phyloP scores from a whole-genome alignment of 2,113 vertebrate species.

The Acinonyx jubatus region DNA sequence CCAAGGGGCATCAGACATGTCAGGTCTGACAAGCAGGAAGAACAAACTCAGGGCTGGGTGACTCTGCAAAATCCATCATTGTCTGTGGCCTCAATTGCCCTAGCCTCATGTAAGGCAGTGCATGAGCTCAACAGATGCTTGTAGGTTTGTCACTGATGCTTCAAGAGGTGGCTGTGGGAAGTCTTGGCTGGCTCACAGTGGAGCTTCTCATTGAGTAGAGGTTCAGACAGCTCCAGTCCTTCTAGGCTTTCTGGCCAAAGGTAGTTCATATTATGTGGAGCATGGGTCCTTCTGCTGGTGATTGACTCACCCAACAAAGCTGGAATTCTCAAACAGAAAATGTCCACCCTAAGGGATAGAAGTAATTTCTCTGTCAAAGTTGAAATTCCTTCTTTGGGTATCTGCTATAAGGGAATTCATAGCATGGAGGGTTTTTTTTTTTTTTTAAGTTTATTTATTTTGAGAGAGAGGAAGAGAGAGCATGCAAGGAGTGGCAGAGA shows the following conservation, averaged over 20 bases:
- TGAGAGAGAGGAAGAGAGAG: no score
- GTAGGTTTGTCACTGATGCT: neutral
- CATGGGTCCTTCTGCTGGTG: neutral
- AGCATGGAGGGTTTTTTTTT: neutral
- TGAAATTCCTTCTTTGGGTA: neutral
- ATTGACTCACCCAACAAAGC: neutral
- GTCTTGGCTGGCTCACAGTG: neutral
- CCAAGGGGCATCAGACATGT: neutral
- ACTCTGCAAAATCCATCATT: neutral
- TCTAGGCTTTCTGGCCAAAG: neutral
- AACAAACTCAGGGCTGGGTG: neutral
- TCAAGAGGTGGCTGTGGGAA: neutral
- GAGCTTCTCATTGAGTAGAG: neutral
- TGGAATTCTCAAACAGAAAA: neutral
- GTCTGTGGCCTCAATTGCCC: neutral
- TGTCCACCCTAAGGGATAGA: neutral
- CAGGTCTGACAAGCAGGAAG: neutral
- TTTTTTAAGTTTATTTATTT: no score
- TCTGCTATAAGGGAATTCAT: neutral
- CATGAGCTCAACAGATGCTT: neutral
- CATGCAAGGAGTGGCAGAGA: no score
- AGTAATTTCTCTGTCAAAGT: neutral
- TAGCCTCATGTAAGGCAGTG: neutral
- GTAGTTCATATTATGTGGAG: no score
- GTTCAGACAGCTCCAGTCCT: neutral